A percentile compares a stretch with the other conserved stretches of the same genome.
Evolutionary conservation across 2,797 vertebrate species (phyloP).

Genomic region (Tapera naevia): DNA sequence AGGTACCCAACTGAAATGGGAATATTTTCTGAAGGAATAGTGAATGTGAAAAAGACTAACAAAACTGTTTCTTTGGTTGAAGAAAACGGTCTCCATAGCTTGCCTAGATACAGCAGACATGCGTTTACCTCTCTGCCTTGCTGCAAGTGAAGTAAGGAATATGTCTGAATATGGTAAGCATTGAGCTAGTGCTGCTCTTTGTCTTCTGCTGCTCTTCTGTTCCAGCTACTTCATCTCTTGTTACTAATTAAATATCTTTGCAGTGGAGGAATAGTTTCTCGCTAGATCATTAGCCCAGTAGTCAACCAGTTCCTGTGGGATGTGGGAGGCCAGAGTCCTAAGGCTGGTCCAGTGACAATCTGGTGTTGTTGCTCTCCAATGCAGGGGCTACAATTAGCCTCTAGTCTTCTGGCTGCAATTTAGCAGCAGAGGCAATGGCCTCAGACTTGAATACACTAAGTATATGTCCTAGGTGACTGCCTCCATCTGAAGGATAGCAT

Average conservation of each 20-base stretch:
- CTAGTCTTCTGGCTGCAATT: background rate
- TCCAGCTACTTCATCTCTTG: background rate
- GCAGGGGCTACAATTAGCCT: background rate
- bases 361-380: background rate
- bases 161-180: background rate
- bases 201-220: background rate
- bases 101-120: background rate
- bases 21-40: constrained; percentile 34
- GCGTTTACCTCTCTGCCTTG: background rate
- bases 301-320: background rate
- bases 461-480: constrained; percentile 11
- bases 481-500: background rate
- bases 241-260: constrained; percentile 13
- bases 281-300: background rate
- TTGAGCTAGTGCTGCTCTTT: background rate
- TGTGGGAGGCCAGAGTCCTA: background rate
- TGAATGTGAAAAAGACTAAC: constrained; percentile 32
- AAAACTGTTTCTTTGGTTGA: constrained; percentile 21
- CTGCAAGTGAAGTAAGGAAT: background rate
- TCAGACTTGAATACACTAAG: background rate
- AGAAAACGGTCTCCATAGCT: background rate
- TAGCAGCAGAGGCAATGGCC: background rate
- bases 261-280: background rate
- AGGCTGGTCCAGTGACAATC: background rate
- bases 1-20: constrained; percentile 51